Evolutionary conservation across 2,797 vertebrate genomes (phyloP).

Genomic region (Peromyscus eremicus): DNA sequence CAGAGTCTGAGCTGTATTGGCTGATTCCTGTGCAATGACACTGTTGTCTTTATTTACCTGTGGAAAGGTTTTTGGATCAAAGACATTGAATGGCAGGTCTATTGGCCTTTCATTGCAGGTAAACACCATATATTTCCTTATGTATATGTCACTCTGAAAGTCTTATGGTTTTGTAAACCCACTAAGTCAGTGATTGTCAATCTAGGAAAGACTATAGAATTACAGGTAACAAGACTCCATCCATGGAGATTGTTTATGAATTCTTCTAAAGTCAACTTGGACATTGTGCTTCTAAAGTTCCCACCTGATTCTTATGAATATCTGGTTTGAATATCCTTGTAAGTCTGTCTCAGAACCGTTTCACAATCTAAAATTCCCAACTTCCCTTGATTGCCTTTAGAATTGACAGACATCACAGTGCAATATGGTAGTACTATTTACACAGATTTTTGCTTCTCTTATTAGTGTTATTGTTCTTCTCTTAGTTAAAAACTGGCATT

Average conservation of each 20-base stretch:
- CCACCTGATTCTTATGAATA: not conserved
- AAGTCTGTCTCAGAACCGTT: not conserved
- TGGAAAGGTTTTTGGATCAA: not conserved
- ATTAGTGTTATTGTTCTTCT: not conserved
- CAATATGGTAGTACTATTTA: not conserved
- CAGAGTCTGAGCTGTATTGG: not conserved
- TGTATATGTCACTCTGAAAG: not conserved
- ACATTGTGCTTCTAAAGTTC: not conserved
- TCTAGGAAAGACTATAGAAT: not conserved
- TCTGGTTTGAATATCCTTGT: not conserved
- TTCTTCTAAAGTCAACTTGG: not conserved
- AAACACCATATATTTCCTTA: not conserved
- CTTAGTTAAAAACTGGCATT: not conserved
- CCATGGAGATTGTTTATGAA: not conserved
- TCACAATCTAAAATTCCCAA: not conserved
- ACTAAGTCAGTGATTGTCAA: not conserved
- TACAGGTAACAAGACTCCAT: not conserved
- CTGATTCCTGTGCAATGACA: not conserved
- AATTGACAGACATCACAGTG: not conserved
- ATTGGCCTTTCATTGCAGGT: not conserved
- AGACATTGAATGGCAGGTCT: not conserved
- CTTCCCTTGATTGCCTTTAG: not conserved
- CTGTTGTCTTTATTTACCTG: not conserved
- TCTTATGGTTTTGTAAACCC: not conserved
- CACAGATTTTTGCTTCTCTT: not conserved